phyloP scores from a whole-genome alignment of 2,797 vertebrate species.

The Steatocranus sp. region DNA sequence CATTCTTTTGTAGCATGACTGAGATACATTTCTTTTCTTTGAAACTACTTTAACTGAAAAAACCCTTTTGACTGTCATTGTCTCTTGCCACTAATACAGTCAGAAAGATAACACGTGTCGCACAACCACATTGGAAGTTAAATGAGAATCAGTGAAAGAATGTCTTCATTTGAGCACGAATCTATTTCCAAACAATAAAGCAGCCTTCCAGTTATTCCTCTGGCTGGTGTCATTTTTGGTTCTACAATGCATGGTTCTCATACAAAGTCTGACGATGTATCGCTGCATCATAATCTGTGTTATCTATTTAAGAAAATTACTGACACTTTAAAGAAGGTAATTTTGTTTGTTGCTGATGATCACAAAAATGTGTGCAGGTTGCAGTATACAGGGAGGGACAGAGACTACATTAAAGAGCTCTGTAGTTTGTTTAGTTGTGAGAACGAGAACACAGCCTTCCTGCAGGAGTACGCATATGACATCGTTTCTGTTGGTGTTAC shows the following conservation, averaged over 20 bases:
- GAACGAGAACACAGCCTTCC: not conserved
- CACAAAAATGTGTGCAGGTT: not conserved
- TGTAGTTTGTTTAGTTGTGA: not conserved
- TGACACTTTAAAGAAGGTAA: not conserved
- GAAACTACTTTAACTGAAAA: conserved; percentile 65
- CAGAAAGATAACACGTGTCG: conserved; percentile 77
- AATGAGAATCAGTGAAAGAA: conserved; percentile 78
- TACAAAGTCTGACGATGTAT: not conserved
- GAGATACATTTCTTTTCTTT: conserved; percentile 73
- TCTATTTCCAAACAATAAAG: conserved; percentile 86
- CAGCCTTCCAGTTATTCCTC: conserved; percentile 81
- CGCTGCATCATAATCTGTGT: not conserved
- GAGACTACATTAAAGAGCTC: not conserved
- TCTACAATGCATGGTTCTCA: not conserved
- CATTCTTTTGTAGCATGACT: conserved; percentile 80
- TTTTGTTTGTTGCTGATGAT: not conserved
- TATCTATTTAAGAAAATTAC: not conserved
- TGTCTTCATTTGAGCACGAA: conserved; percentile 85
- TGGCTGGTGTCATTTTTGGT: conserved; percentile 66
- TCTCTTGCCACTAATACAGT: conserved; percentile 78
- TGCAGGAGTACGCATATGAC: not conserved
- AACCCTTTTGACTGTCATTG: conserved; percentile 74
- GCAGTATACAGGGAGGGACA: not conserved
- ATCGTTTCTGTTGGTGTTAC: not conserved
- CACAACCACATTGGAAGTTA: conserved; percentile 77